Base-by-base conservation (phyloP, 1,140 invertebrate genomes). In the Macrostomum lignano region DNA sequence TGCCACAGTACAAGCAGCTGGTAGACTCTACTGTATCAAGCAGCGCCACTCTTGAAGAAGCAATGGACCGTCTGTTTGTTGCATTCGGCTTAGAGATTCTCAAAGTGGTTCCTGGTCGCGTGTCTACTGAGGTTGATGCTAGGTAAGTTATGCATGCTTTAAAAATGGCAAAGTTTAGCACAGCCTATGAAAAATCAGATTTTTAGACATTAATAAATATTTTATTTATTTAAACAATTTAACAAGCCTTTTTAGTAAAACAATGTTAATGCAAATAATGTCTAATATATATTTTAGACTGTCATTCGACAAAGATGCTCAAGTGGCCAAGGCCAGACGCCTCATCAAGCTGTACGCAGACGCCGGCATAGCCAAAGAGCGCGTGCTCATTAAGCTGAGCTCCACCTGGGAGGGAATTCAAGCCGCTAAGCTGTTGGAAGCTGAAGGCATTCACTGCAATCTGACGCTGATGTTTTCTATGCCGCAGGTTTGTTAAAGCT, bases 401-500 rank as follows among this genome's bases (percentile, higher is more conserved):
- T 84, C 84, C 2, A 94, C 86, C 1, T 98, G 88, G 88, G 88
- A 98, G 66, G 86, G 88, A 17, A 91, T 96, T 40, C 73, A 91
- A 60, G 86, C 86, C 29, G 88, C 82, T 7, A 76, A 71, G 52
- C 69, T 71, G 43, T 55, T 98, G 37, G 88, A 96, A 55, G 66
- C 72, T 44, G 67, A 91, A 62, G 73, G 72, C 24, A 79, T 98
- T 25, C 86, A 94, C 50, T 96, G 86, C 55, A 98, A 98, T 60
- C 62, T 98, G 52, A 98, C 91, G 0, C 61, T 98, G 3, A 51
- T 98, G 10, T 98, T 98, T 49, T 81, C 75, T 15, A 74, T 93
- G 47, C 69, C 70, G 22, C 86, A 94, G 67, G 61, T 61, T 44
- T 31, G 38, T 40, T 21, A 26, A 4, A n/a, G n/a, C n/a, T n/a